Evolutionary conservation across 2,113 vertebrate species (phyloP), one percentile per base, ranked within the genome.

Genomic region (Hypomesus transpacificus): DNA sequence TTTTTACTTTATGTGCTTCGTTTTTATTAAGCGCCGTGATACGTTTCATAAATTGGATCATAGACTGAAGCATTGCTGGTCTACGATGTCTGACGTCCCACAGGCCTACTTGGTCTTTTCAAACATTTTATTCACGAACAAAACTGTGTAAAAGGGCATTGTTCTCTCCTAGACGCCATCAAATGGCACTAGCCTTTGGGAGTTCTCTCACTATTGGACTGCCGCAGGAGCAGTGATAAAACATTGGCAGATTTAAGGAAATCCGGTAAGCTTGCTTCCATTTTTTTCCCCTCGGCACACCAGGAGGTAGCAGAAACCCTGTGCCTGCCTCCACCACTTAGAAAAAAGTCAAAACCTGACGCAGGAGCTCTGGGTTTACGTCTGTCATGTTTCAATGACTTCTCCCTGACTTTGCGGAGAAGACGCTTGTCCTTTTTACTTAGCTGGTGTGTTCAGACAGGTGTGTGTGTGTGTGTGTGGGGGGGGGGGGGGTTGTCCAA

Each of bases 1-100:
- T 84, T 75, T 68, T 28, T 7, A 20, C 53, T n/a, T 66, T 51
- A 4, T 50, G 66, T 85, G 83, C 77, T 83, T 79, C 75, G 71
- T 56, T 14, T 0, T 59, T 22, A 3, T 9, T 63, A 20, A 53
- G 18, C 51, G 20, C 2, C 61, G 39, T 28, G 26, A 72, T 65
- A 56, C 8, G 22, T 64, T 71, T 50, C 17, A 50, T 16, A 39
- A 16, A 16, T 51, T 61, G 58, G 26, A 31, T 20, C 17, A 17
- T 64, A 59, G 57, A 22, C 20, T 59, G 11, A 59, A 11, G 11
- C 20, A 28, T 17, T 71, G 76, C 69, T 75, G 68, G 14, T 26
- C 64, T 26, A 39, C 59, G 63, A 59, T 71, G 39, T 71, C 69
- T 24, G 8, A 22, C 14, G 14, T 59, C 57, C 57, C 57, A 14